Evolutionary conservation across 2,888 invertebrate genomes (phyloP).

Genomic region (Psylliodes chrysocephalus): DNA sequence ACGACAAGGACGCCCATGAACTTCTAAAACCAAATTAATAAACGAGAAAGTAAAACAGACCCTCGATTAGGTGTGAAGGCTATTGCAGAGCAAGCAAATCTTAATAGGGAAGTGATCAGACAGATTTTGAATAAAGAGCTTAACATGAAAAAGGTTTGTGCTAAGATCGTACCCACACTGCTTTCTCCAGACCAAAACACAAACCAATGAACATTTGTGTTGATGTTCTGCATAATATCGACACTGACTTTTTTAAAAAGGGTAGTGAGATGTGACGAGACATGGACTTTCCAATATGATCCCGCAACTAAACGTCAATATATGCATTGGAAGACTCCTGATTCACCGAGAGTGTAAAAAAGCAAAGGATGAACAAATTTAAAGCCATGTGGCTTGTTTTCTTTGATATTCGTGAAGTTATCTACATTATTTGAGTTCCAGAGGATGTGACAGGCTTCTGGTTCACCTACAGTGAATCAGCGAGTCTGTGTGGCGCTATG

Average conservation of each 20-base stretch:
- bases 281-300: not conserved
- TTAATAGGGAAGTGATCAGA: no score
- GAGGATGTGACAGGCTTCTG: no score
- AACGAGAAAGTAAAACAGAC: no score
- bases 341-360: not conserved
- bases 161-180: not conserved
- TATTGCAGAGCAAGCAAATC: no score
- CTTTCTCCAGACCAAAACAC: not conserved
- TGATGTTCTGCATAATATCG: not conserved
- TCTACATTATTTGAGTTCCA: not conserved
- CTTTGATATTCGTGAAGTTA: not conserved
- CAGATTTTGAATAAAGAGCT: not conserved
- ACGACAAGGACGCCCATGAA: no score
- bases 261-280: not conserved
- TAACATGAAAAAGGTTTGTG: constrained; percentile 1
- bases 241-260: not conserved
- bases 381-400: not conserved
- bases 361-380: not conserved
- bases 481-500: no score
- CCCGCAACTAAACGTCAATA: constrained; percentile 1
- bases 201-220: not conserved
- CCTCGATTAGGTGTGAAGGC: no score
- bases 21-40: no score
- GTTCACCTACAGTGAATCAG: no score
- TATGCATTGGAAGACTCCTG: not conserved